Percentiles rank a stretch among this genome's conserved stretches.
phyloP scores from a whole-genome alignment of 2,888 invertebrate genomes.

The Agonopterix alstromeriana region DNA sequence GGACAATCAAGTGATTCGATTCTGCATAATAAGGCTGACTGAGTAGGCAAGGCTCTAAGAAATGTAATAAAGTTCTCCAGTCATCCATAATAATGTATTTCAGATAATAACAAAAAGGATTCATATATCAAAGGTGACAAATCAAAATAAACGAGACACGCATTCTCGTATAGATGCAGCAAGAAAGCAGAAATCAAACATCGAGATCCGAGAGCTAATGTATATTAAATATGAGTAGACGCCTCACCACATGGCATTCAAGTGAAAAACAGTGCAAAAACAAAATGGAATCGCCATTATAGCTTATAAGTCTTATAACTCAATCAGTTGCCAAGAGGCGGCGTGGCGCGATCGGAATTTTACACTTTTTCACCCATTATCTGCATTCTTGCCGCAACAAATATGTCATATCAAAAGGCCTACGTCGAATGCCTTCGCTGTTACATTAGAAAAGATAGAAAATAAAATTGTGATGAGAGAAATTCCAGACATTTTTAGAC shows the following conservation, averaged over 20 bases:
- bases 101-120: slow-evolving; percentile 58
- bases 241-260: slow-evolving; percentile 45
- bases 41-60: slow-evolving; percentile 5
- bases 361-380: slow-evolving; percentile 65
- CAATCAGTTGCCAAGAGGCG: slow-evolving; percentile 55
- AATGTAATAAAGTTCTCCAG: slow-evolving; percentile 43
- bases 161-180: slow-evolving; percentile 44
- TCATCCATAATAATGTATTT: slow-evolving; percentile 48
- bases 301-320: slow-evolving; percentile 76
- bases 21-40: too few species aligned
- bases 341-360: slow-evolving; percentile 58
- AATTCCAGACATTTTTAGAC: slow-evolving; percentile 42
- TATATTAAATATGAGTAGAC: slow-evolving; percentile 65
- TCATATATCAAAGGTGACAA: slow-evolving; percentile 69
- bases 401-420: slow-evolving; percentile 43
- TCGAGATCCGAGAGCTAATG: slow-evolving; percentile 55
- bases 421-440: slow-evolving; percentile 27
- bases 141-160: slow-evolving; percentile 68
- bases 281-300: slow-evolving; percentile 67
- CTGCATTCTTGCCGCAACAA: slow-evolving; percentile 45
- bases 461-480: slow-evolving; percentile 38
- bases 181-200: slow-evolving; percentile 59
- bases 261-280: slow-evolving; percentile 70
- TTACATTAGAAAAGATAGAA: slow-evolving; percentile 41
- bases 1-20: too few species aligned